Evolutionary conservation across 2,888 invertebrate genomes (phyloP).

Genomic region (Nineta flava): DNA sequence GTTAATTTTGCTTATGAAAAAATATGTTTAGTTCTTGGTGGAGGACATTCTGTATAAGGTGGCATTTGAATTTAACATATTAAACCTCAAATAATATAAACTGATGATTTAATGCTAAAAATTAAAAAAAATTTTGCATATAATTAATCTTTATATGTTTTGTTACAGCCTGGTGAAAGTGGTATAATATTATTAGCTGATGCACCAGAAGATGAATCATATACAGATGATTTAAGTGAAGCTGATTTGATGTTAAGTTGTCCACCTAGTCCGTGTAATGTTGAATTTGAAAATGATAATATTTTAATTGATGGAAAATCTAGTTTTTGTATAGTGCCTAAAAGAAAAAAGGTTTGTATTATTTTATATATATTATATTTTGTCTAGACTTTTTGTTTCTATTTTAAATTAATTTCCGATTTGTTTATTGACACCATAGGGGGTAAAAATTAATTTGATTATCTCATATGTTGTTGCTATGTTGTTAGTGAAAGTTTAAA

Average conservation of each 20-base stretch:
- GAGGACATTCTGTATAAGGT: no score
- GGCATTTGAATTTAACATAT: no score
- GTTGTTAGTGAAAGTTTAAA: no score
- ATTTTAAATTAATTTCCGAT: no score
- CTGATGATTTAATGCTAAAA: no score
- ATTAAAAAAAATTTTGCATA: no score
- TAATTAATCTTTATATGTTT: neutral
- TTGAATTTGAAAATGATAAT: conserved; percentile 75
- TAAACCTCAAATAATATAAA: no score
- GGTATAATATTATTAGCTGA: conserved; percentile 43
- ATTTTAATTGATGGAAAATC: conserved; percentile 81
- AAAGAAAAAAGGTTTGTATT: conserved; percentile 39
- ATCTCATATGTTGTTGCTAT: no score
- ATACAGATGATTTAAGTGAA: conserved; percentile 39
- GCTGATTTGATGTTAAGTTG: conserved; percentile 35
- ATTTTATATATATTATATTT: conserved; percentile 10
- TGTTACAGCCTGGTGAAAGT: conserved; percentile 40
- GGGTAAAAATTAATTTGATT: no score
- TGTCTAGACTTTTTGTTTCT: neutral
- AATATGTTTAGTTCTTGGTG: no score
- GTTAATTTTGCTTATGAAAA: no score
- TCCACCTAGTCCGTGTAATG: conserved; percentile 67
- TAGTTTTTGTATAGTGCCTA: conserved; percentile 50
- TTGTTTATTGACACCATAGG: no score
- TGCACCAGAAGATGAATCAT: conserved; percentile 39